Percentiles rank a stretch among this genome's conserved stretches.
Conservation (phyloP, 2,888 invertebrate genomes). For the Eledona agricola region DNA sequence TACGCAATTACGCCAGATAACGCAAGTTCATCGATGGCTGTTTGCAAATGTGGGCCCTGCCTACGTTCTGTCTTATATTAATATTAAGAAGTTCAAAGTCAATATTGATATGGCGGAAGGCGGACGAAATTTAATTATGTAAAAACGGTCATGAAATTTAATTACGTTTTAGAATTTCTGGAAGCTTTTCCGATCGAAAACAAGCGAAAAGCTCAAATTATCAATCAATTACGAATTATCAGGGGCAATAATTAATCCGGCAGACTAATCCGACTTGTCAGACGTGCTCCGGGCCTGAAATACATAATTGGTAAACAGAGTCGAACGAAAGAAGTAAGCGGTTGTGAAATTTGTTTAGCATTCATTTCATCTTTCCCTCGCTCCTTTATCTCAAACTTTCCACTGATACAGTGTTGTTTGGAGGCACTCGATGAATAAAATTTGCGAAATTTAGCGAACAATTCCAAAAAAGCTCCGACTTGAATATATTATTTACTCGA, state of each 20-base stretch:
- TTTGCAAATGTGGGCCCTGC: slow-evolving; percentile 28
- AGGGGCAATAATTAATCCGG: slow-evolving; percentile 43
- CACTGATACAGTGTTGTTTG: slow-evolving; percentile 9
- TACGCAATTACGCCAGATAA: slow-evolving; percentile 1
- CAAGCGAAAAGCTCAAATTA: slow-evolving; percentile 13
- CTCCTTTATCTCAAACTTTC: slow-evolving; percentile 2
- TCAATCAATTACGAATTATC: slow-evolving; percentile 44
- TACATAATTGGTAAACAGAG: slow-evolving; percentile 1
- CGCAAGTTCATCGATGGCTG: too few relatives aligned
- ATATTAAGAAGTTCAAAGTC: slow-evolving; percentile 45
- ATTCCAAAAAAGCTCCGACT: too few relatives aligned
- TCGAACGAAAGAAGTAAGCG: slow-evolving; percentile 13
- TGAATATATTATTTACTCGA: too few relatives aligned
- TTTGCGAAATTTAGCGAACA: too few relatives aligned
- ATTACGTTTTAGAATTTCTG: slow-evolving; percentile 47
- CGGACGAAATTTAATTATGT: slow-evolving; percentile 47
- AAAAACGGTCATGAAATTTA: slow-evolving; percentile 48
- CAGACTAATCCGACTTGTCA: slow-evolving; percentile 33
- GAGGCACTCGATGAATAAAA: neutral
- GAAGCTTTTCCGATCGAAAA: slow-evolving; percentile 25
- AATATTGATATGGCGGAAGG: slow-evolving; percentile 48
- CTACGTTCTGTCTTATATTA: slow-evolving; percentile 36
- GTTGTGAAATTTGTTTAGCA: slow-evolving; percentile 12
- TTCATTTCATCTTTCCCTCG: slow-evolving; percentile 11
- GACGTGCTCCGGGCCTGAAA: slow-evolving; percentile 4